Evolutionary conservation across 2,888 invertebrate genomes (phyloP).

Genomic region (Orchestes rusci): DNA sequence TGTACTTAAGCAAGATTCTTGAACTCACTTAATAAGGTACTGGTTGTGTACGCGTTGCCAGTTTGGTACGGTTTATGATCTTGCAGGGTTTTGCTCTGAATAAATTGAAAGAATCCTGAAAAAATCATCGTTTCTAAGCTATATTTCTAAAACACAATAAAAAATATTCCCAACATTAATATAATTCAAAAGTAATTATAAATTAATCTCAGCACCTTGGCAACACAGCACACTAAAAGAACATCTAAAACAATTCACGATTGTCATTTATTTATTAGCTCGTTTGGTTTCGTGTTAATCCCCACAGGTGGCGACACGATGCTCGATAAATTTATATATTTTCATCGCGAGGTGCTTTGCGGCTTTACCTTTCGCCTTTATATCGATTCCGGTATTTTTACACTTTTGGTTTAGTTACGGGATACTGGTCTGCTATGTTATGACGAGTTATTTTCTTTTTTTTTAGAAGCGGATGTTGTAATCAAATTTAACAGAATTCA

Average conservation of each 20-base stretch:
- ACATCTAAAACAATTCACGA: slow-evolving; percentile 27
- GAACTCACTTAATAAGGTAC: slow-evolving; percentile 18
- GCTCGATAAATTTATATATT: slow-evolving; percentile 21
- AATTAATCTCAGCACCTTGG: too few species aligned
- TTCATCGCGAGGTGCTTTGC: slow-evolving; percentile 1
- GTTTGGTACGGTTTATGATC: background rate
- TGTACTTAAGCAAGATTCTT: slow-evolving; percentile 13
- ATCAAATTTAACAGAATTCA: too few species aligned
- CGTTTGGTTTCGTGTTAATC: slow-evolving; percentile 32
- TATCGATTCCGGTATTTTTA: slow-evolving; percentile 11
- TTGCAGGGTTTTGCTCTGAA: too few species aligned
- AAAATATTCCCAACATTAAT: too few species aligned
- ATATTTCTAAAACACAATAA: too few species aligned
- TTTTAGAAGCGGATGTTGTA: too few species aligned
- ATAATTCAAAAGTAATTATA: too few species aligned
- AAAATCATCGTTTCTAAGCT: too few species aligned
- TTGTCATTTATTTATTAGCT: slow-evolving; percentile 36
- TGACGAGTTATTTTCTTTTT: too few species aligned
- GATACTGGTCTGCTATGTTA: too few species aligned
- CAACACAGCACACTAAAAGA: slow-evolving; percentile 17
- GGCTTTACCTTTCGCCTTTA: slow-evolving; percentile 1
- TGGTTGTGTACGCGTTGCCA: slow-evolving; percentile 13
- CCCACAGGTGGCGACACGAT: slow-evolving; percentile 37
- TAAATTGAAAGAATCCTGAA: too few species aligned
- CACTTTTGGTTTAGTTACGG: background rate